Evolutionary conservation across 2,797 vertebrate genomes (phyloP), one percentile per base, ranked within the genome.

Genomic region (Hozukius guyotensis): DNA sequence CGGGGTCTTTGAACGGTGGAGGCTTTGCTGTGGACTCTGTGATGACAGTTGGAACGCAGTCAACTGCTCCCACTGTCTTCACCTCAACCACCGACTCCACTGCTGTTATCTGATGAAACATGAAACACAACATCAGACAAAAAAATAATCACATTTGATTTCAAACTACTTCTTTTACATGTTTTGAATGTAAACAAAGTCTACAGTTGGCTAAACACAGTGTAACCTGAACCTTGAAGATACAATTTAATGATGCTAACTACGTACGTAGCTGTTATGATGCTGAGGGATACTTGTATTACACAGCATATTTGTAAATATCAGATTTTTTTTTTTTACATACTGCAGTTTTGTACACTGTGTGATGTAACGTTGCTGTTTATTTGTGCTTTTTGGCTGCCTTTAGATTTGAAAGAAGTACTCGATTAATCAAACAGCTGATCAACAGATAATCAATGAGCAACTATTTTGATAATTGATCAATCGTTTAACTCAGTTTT

Each of bases 1-100:
- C 93, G 24, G 96, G 96, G 87, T 98, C 97, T 94, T 99, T 99
- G 94, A 99, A 99, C 1, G 97, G 96, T 32, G 97, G 93, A 0
- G 96, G 95, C 76, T 97, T 99, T 65, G 89, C 69, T 5, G 96
- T 78, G 68, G 95, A 89, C 82, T 98, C 98, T 80, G 93, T 66
- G 57, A 93, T 85, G 49, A 90, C 88, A 16, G 92, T 84, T 7
- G 92, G 83, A 81, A 88, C 84, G 14, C 92, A 87, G 62, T 98
- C 98, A 32, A 87, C 87, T n/a, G 91, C 70, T 65, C 88, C 89
- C 6, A 90, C 57, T 31, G 93, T 65, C 91, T 97, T 98, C 81
- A 93, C 94, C 78, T 99, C 97, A 80, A 81, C 89, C 80, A 93
- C 75, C 2, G 82, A 70, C 67, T 98, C 97, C 77, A 95, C 89